phyloP scores from a whole-genome alignment of 2,888 invertebrate species.

The Parnassius orleans region DNA sequence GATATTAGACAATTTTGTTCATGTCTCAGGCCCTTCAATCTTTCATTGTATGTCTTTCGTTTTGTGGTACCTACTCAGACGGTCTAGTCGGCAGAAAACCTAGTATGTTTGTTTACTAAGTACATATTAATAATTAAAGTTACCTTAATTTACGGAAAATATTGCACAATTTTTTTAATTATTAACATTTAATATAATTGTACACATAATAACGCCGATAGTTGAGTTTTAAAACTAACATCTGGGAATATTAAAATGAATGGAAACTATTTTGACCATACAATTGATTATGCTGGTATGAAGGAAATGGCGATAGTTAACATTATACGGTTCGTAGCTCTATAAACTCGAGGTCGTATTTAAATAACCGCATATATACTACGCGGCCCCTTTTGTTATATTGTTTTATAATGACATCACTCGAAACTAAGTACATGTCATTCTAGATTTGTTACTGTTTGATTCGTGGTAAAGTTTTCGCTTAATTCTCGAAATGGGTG shows the following conservation, averaged over 20 bases:
- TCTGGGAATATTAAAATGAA: conserved; percentile 5
- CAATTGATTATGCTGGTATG: conserved; percentile 15
- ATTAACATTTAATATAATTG: too few species aligned
- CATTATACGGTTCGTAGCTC: conserved; percentile 8
- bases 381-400: conserved; percentile 15
- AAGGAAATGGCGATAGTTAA: conserved; percentile 5
- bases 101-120: too few species aligned
- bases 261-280: conserved; percentile 11
- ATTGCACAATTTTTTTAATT: too few species aligned
- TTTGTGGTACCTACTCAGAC: too few species aligned
- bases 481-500: conserved; percentile 9
- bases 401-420: conserved; percentile 15
- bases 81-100: too few species aligned
- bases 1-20: too few species aligned
- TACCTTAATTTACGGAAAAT: too few species aligned
- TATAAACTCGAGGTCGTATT: conserved; percentile 20
- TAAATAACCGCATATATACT: conserved; percentile 6
- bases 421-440: background rate
- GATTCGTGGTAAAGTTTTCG: background rate
- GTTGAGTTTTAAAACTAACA: background rate
- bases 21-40: too few species aligned
- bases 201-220: too few species aligned
- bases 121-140: too few species aligned
- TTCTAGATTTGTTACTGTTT: background rate
- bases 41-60: too few species aligned